Conservation (phyloP, 2,888 invertebrate species). For the Megamerina dolium region DNA sequence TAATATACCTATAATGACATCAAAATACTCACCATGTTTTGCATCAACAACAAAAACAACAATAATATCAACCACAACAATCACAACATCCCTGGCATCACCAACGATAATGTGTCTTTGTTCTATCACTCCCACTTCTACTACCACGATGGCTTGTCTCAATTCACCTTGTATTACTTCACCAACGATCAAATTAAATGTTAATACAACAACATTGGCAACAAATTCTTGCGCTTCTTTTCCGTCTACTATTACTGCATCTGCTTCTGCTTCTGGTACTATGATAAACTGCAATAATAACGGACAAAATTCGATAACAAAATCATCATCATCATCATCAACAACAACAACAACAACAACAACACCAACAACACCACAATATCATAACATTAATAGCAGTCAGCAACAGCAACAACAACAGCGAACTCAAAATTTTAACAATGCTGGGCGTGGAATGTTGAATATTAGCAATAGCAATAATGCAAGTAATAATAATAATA, state of each 20-base stretch:
- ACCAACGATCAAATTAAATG: too few relatives aligned
- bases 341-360: slow-evolving; percentile 16
- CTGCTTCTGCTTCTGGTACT: too few relatives aligned
- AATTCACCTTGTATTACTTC: slow-evolving; percentile 1
- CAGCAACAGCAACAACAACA: slow-evolving; percentile 10
- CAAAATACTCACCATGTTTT: too few relatives aligned
- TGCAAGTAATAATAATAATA: not conserved
- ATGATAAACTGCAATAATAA: slow-evolving; percentile 9
- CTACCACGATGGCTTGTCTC: not conserved
- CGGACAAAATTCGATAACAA: slow-evolving; percentile 12
- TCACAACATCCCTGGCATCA: too few relatives aligned
- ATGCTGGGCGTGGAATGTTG: slow-evolving; percentile 11
- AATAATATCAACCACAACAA: too few relatives aligned
- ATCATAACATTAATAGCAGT: too few relatives aligned
- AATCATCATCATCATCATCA: not conserved
- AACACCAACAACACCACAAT: slow-evolving; percentile 19
- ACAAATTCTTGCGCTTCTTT: not conserved
- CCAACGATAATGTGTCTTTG: slow-evolving; percentile 2
- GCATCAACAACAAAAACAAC: too few relatives aligned
- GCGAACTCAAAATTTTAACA: not conserved
- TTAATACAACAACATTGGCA: too few relatives aligned
- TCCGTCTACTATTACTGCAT: too few relatives aligned
- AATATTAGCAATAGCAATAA: not conserved
- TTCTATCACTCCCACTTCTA: not conserved
- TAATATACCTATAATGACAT: too few relatives aligned